Percentiles rank a stretch among this genome's conserved stretches.
These are phyloP conservation scores for Ormyrus rosae DNA, from an alignment of 2,888 invertebrate genomes.

Conservation along the genomic window DNA sequence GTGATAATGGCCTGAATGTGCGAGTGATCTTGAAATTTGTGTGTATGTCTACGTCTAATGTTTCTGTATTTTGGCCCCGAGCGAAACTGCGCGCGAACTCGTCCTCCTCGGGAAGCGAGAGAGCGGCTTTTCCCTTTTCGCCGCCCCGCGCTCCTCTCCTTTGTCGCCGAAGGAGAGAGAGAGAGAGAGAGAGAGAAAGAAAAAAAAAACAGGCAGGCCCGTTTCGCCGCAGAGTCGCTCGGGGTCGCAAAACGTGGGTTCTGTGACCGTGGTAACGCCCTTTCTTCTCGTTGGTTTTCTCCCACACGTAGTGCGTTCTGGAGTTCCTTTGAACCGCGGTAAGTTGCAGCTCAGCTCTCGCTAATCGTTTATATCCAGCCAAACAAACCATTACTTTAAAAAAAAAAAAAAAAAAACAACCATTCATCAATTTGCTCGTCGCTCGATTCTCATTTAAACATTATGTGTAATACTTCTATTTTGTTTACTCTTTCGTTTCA, in stretches of 20 bases:
- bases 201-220: constrained; percentile 7
- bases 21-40: constrained; percentile 72
- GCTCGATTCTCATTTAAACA: constrained; percentile 48
- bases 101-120: too few species aligned
- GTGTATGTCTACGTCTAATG: constrained; percentile 76
- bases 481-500: constrained; percentile 20
- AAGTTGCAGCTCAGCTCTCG: constrained; percentile 85
- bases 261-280: constrained; percentile 76
- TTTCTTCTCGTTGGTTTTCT: constrained; percentile 76
- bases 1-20: constrained; percentile 62
- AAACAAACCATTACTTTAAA: constrained; percentile 16
- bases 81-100: constrained; percentile 41
- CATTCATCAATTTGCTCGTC: constrained; percentile 55
- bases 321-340: constrained; percentile 99
- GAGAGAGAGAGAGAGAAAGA: too few species aligned
- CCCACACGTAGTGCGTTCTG: constrained; percentile 93
- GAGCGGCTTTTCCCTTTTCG: too few species aligned
- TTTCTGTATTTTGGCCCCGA: constrained; percentile 65
- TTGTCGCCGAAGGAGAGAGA: background rate
- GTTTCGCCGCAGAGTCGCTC: constrained; percentile 57
- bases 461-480: constrained; percentile 31
- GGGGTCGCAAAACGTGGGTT: constrained; percentile 68
- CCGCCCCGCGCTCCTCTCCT: background rate
- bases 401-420: constrained; percentile 26
- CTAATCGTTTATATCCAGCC: constrained; percentile 69